These are phyloP conservation scores for Tapirus terrestris DNA, from an alignment of 2,113 vertebrate genomes.

Conservation along the genomic window DNA sequence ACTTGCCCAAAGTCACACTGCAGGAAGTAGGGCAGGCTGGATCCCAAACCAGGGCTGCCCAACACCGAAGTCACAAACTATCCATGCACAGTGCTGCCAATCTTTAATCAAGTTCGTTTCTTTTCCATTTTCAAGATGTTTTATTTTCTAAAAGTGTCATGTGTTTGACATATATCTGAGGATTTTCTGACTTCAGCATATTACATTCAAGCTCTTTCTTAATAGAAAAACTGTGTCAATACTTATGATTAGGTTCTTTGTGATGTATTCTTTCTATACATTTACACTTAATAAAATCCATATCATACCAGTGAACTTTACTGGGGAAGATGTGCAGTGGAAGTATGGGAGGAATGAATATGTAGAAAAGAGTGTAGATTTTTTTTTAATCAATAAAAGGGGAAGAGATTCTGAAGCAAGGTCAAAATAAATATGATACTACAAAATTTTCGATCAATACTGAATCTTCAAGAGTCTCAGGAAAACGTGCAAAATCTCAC, in stretches of 20 bases:
- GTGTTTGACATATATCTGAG: background rate
- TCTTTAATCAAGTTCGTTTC: background rate
- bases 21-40: background rate
- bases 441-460: background rate
- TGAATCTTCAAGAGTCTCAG: background rate
- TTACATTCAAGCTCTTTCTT: background rate
- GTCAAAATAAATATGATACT: background rate
- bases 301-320: background rate
- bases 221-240: background rate
- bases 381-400: background rate
- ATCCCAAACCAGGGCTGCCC: background rate
- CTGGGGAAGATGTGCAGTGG: background rate
- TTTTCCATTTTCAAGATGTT: background rate
- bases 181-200: background rate
- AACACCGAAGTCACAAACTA: background rate
- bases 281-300: background rate
- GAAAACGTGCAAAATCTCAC: background rate
- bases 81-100: fast-evolving
- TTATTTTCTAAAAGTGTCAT: background rate
- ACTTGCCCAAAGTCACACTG: background rate
- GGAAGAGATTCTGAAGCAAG: background rate
- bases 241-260: background rate
- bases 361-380: background rate
- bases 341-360: background rate
- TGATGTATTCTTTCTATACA: background rate